Evolutionary conservation across 2,797 vertebrate genomes (phyloP).

Genomic region (Echeneis naucrates): DNA sequence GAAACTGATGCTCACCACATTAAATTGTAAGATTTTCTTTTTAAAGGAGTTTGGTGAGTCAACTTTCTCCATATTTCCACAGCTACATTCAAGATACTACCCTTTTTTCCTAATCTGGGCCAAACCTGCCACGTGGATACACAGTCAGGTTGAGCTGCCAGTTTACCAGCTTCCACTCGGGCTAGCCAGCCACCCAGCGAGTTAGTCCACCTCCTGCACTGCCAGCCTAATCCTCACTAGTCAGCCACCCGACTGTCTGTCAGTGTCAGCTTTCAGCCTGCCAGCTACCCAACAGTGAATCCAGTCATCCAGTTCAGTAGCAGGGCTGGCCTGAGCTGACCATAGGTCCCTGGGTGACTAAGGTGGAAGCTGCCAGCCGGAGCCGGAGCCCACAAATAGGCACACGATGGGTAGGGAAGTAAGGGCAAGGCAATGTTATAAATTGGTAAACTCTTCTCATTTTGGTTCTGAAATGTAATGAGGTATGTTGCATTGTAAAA

Average conservation of each 20-base stretch:
- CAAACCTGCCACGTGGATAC: constrained; percentile 67
- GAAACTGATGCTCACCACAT: constrained; percentile 29
- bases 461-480: background rate
- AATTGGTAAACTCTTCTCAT: background rate
- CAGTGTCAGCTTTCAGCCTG: constrained; percentile 25
- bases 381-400: constrained; percentile 18
- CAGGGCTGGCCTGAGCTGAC: constrained; percentile 32
- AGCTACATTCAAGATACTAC: constrained; percentile 41
- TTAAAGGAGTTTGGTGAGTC: constrained; percentile 25
- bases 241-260: constrained; percentile 39
- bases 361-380: constrained; percentile 21
- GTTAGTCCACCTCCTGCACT: constrained; percentile 30
- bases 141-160: constrained; percentile 54
- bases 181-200: constrained; percentile 57
- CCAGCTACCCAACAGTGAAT: constrained; percentile 26
- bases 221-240: constrained; percentile 47
- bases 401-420: background rate
- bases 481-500: background rate
- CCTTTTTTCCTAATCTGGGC: constrained; percentile 31
- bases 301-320: constrained; percentile 24
- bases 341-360: constrained; percentile 9
- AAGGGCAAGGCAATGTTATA: background rate
- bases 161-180: constrained; percentile 35
- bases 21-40: constrained; percentile 44
- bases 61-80: constrained; percentile 37